phyloP scores from a whole-genome alignment of 1,140 invertebrate species.

The Zaprionus kolodkinae region DNA sequence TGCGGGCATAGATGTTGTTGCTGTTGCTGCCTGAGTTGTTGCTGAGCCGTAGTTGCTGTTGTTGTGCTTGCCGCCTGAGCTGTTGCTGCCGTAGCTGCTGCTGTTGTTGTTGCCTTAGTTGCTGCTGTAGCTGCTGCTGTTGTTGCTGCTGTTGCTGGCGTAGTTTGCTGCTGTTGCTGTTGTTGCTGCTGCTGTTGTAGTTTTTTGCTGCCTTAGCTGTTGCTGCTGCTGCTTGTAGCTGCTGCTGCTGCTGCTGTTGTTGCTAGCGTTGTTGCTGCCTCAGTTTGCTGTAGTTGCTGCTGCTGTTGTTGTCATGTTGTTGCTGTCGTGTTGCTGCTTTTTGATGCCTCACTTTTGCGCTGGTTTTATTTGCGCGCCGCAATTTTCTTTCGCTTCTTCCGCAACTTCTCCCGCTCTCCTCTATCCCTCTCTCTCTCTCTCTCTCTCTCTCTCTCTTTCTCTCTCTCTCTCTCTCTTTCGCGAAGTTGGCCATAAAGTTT shows the following conservation, averaged over 20 bases:
- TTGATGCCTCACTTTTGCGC: slow-evolving; percentile 75
- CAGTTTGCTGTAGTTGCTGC: slow-evolving; percentile 34
- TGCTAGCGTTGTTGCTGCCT: slow-evolving; percentile 47
- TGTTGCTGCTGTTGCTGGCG: background rate
- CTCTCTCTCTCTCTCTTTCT: too few species aligned
- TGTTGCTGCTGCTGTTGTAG: background rate
- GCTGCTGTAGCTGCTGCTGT: background rate
- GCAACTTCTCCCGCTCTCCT: background rate
- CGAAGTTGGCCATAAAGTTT: slow-evolving; percentile 73
- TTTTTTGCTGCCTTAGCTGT: slow-evolving; percentile 41
- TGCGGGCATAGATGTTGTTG: slow-evolving; percentile 56
- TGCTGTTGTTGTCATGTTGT: slow-evolving; percentile 56
- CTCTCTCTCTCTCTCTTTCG: too few species aligned
- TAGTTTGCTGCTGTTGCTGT: background rate
- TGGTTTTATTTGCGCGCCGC: slow-evolving; percentile 75
- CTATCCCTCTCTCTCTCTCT: too few species aligned
- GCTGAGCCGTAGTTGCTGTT: slow-evolving; percentile 42
- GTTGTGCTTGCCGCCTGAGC: slow-evolving; percentile 36
- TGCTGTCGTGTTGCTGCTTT: slow-evolving; percentile 59
- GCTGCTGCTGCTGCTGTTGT: background rate
- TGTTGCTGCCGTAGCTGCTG: slow-evolving; percentile 45
- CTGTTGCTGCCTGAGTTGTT: slow-evolving; percentile 66
- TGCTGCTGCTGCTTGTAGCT: slow-evolving; percentile 48
- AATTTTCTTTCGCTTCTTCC: slow-evolving; percentile 58
- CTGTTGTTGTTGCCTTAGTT: background rate